Evolutionary conservation across 2,113 vertebrate genomes (phyloP).

Genomic region (Chauna torquata): DNA sequence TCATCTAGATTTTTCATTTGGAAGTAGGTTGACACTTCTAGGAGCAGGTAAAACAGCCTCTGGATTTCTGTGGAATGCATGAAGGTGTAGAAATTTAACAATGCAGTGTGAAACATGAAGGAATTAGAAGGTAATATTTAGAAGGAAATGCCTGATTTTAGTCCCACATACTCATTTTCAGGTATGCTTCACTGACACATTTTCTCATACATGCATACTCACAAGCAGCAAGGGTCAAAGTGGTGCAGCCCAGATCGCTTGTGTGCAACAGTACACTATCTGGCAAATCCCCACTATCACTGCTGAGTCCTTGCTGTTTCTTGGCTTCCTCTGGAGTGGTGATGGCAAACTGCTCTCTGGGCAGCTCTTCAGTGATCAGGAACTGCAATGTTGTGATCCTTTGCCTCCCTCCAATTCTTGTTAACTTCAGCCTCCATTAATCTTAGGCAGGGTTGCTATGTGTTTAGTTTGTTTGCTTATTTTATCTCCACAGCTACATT

Average conservation of each 20-base stretch:
- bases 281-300: fast-evolving
- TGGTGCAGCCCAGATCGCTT: background rate
- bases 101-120: background rate
- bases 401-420: background rate
- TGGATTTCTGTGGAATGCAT: fast-evolving
- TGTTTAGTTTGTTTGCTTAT: background rate
- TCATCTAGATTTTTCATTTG: too few species aligned
- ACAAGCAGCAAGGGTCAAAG: background rate
- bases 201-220: background rate
- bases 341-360: background rate
- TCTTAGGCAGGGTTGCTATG: background rate
- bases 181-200: background rate
- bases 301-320: background rate
- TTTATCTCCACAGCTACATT: background rate
- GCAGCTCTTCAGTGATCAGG: background rate
- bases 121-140: background rate
- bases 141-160: background rate
- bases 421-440: background rate
- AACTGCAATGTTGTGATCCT: background rate
- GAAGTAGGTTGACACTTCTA: too few species aligned
- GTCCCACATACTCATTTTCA: background rate
- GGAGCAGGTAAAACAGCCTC: background rate
- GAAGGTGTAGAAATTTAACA: background rate
- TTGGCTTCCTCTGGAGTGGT: fast-evolving
- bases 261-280: fast-evolving